phyloP scores from a whole-genome alignment of 1,140 invertebrate species.

The Thrips palmi region DNA sequence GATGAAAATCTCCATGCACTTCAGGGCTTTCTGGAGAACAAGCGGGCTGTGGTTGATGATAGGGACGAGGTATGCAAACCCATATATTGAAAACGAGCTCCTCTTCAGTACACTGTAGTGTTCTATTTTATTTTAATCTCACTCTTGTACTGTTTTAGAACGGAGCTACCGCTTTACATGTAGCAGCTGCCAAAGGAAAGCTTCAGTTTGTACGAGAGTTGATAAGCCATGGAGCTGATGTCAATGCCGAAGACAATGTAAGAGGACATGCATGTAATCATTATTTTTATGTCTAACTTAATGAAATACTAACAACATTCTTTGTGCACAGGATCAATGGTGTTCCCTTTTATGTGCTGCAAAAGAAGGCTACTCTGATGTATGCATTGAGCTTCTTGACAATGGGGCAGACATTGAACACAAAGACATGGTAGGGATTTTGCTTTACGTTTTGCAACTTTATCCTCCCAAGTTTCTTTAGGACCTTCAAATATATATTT shows the following conservation, averaged over 20 bases:
- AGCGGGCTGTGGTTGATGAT: conserved; percentile 68
- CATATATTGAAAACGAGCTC: not conserved
- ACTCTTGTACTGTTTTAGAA: conserved; percentile 36
- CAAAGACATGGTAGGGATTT: conserved; percentile 62
- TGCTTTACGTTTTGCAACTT: not conserved
- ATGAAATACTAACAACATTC: conserved; percentile 7
- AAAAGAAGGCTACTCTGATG: conserved; percentile 70
- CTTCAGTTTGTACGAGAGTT: conserved; percentile 63
- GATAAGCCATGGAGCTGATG: conserved; percentile 69
- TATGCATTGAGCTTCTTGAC: conserved; percentile 68
- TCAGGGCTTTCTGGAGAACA: conserved; percentile 61
- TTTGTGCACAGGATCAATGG: conserved; percentile 63
- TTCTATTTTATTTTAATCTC: conserved; percentile 5
- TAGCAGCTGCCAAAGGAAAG: conserved; percentile 64
- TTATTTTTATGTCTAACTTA: not conserved
- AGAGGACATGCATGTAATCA: conserved; percentile 18
- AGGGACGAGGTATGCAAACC: conserved; percentile 73
- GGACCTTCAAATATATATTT: conserved; percentile 1
- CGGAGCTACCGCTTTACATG: conserved; percentile 78
- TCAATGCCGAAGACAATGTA: conserved; percentile 72
- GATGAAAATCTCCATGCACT: conserved; percentile 62
- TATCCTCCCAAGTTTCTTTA: not conserved
- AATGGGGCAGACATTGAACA: conserved; percentile 77
- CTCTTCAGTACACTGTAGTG: not conserved
- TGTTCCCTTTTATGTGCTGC: conserved; percentile 75